Evolutionary conservation across 2,113 vertebrate genomes (phyloP).

Genomic region (Cathartes aura): DNA sequence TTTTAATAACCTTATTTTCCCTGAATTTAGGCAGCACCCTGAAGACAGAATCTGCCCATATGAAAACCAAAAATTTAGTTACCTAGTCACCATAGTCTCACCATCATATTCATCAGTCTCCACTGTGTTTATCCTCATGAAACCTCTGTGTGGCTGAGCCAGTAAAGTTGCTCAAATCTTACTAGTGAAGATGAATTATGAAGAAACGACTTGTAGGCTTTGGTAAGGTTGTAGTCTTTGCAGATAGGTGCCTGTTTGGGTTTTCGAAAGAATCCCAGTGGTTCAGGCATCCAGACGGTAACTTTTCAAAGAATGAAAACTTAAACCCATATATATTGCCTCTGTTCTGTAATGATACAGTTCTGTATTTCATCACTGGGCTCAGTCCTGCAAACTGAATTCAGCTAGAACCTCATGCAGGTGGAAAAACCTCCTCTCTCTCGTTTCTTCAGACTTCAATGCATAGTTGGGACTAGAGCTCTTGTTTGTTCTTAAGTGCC

Average conservation of each 20-base stretch:
- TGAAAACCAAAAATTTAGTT: neutral
- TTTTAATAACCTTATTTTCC: neutral
- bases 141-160: neutral
- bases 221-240: neutral
- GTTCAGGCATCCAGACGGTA: neutral
- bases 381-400: neutral
- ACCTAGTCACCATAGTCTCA: neutral
- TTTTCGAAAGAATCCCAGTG: neutral
- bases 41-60: neutral
- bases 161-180: neutral
- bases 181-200: neutral
- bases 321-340: accelerated
- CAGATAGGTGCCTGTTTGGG: neutral
- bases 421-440: neutral
- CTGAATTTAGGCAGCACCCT: neutral
- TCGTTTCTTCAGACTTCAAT: accelerated
- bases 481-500: neutral
- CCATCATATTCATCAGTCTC: neutral
- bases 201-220: neutral
- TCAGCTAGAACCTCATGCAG: neutral
- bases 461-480: neutral
- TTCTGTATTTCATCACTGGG: neutral
- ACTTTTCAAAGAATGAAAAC: neutral
- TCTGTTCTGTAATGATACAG: neutral
- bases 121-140: neutral